phyloP scores from a whole-genome alignment of 2,888 invertebrate genomes.

The Amphipoea lucens region DNA sequence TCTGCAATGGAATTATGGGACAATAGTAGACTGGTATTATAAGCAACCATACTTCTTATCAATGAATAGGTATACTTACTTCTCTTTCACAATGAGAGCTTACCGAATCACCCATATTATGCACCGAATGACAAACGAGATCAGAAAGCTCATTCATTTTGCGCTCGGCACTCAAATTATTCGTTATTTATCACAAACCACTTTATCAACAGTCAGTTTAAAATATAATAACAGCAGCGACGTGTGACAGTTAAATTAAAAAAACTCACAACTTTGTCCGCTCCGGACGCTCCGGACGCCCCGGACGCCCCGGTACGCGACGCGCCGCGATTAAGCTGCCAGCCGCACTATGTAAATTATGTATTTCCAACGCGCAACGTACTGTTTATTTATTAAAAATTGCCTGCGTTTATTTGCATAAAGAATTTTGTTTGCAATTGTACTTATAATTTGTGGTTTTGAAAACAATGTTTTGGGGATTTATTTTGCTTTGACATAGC shows the following conservation, averaged over 20 bases:
- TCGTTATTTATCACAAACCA: slow-evolving; percentile 45
- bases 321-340: slow-evolving; percentile 61
- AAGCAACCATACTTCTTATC: neutral
- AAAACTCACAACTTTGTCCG: slow-evolving; percentile 41
- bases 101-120: neutral
- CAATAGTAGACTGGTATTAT: neutral
- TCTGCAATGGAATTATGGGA: neutral
- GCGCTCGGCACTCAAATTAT: slow-evolving; percentile 25
- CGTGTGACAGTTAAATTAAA: slow-evolving; percentile 63
- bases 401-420: slow-evolving; percentile 49
- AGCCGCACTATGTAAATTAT: slow-evolving; percentile 60
- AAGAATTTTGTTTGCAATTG: slow-evolving; percentile 32
- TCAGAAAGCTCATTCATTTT: slow-evolving; percentile 25
- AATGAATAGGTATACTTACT: neutral
- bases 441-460: slow-evolving; percentile 20
- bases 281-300: neutral
- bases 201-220: slow-evolving; percentile 57
- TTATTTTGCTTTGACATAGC: neutral
- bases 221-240: slow-evolving; percentile 47
- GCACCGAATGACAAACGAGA: slow-evolving; percentile 34
- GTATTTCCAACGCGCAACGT: slow-evolving; percentile 46
- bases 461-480: slow-evolving; percentile 2
- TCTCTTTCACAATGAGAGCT: neutral
- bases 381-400: slow-evolving; percentile 60
- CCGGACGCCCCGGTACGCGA: slow-evolving; percentile 31